Evolutionary conservation across 2,797 vertebrate species (phyloP).

Genomic region (Craterocephalus amniculus): DNA sequence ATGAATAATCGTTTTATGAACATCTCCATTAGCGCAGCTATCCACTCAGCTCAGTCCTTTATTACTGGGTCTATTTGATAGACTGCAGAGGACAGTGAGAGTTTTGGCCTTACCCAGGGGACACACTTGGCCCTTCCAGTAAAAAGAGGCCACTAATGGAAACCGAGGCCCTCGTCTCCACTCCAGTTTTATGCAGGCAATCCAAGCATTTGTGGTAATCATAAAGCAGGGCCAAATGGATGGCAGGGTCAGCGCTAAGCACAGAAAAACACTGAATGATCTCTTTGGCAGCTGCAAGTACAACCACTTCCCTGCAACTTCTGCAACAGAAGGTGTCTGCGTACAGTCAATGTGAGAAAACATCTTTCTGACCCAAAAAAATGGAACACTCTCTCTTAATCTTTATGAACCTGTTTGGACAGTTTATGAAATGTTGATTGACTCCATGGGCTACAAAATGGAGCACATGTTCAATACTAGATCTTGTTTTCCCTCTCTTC

Average conservation of each 20-base stretch:
- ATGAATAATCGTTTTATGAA: constrained; percentile 65
- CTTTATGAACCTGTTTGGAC: constrained; percentile 87
- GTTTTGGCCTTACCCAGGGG: constrained; percentile 80
- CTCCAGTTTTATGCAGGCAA: constrained; percentile 87
- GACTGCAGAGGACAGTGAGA: constrained; percentile 64
- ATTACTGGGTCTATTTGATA: constrained; percentile 71
- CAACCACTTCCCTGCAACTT: constrained; percentile 74
- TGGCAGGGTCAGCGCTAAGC: constrained; percentile 73
- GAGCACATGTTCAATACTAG: constrained; percentile 77
- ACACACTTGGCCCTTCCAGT: constrained; percentile 89
- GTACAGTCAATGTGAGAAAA: constrained; percentile 79
- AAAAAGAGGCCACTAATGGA: constrained; percentile 92
- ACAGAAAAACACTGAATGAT: constrained; percentile 37
- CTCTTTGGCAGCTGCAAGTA: constrained; percentile 84
- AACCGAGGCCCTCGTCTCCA: constrained; percentile 79
- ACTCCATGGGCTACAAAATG: constrained; percentile 80
- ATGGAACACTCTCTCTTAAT: constrained; percentile 62
- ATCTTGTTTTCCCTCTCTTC: neutral
- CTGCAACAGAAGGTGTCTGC: constrained; percentile 77
- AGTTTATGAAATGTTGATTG: constrained; percentile 90
- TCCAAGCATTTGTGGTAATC: constrained; percentile 88
- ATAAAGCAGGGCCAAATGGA: constrained; percentile 87
- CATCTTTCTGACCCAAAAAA: constrained; percentile 62
- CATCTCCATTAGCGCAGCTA: constrained; percentile 48
- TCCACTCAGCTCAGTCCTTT: constrained; percentile 71